Conservation (phyloP, 2,888 invertebrate genomes). For the Limnephilus rhombicus region DNA sequence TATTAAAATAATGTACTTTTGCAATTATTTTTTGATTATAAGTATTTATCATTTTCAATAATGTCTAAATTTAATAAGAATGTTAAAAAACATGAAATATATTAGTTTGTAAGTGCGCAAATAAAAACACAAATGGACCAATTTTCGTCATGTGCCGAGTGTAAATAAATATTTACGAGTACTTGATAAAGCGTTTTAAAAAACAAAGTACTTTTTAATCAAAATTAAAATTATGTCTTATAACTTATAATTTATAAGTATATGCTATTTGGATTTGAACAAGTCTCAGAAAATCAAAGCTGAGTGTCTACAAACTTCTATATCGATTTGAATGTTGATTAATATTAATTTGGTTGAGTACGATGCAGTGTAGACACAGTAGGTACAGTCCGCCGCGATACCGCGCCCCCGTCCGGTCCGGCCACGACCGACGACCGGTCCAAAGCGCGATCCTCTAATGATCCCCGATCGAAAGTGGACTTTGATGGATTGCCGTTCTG, state of each 20-base stretch:
- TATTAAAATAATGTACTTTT: too few species aligned
- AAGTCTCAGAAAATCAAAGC: not conserved
- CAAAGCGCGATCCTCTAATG: constrained; percentile 59
- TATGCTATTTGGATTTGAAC: not conserved
- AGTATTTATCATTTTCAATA: too few species aligned
- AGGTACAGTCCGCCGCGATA: not conserved
- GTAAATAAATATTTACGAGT: too few species aligned
- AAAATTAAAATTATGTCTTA: too few species aligned
- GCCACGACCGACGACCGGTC: constrained; percentile 39
- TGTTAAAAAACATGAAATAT: too few species aligned
- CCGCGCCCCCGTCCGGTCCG: not conserved
- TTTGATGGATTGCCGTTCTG: constrained; percentile 56
- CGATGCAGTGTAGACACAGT: not conserved
- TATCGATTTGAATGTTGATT: constrained; percentile 7
- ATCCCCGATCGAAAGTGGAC: constrained; percentile 51
- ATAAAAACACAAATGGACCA: too few species aligned
- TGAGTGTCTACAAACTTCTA: not conserved
- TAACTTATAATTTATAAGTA: not conserved
- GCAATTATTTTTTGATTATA: too few species aligned
- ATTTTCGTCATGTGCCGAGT: too few species aligned
- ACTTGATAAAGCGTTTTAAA: too few species aligned
- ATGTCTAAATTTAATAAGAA: too few species aligned
- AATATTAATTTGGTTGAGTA: constrained; percentile 20
- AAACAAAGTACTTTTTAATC: too few species aligned
- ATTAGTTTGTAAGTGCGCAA: too few species aligned